Evolutionary conservation across 2,113 vertebrate genomes (phyloP), one percentile per base, ranked within the genome.

Genomic region (Accipiter virgatus): DNA sequence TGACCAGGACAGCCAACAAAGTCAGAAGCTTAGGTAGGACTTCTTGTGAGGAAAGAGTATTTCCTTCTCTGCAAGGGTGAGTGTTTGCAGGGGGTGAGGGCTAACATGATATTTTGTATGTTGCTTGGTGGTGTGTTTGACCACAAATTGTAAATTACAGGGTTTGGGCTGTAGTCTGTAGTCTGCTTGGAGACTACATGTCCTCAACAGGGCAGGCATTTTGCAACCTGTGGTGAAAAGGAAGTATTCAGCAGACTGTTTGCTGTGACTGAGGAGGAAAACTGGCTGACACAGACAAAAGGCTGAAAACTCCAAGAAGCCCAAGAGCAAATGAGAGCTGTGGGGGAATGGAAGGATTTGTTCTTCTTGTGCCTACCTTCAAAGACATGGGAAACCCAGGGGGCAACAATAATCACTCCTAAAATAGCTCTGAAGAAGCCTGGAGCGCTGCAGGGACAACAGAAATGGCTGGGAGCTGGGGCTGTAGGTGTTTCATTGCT

Each of bases 31-130:
- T 61, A 31, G 10, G 12, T 36, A 20, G 31, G 14, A 58, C 50
- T 66, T 91, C 31, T 52, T 74, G 38, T 78, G 29, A 85, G 20
- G 31, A 71, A 42, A 18, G 14, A 52, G 8, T 53, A 58, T 27
- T 86, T 81, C 9, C 7, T 91, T 81, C 65, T 45, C 59, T 2
- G 1, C 63, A 58, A 32, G 5, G 10, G 27, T 38, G 22, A 81
- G 14, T 0, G 1, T n/a, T 42, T 59, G 9, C 2, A 7, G 5
- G 19, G 13, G 18, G 19, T 1, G 1, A 55, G 45, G 26, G 32
- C 16, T 38, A 77, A 66, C 3, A 3, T 5, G 17, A 0, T 38
- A 29, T 77, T 83, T 82, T 88, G 42, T 40, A 31, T 66, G 23
- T 42, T 81, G 27, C 36, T 59, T 58, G 40, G 61, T 55, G 36